Evolutionary conservation across 2,797 vertebrate genomes (phyloP), one percentile per base, ranked within the genome.

Genomic region (Poliocrania exsul): DNA sequence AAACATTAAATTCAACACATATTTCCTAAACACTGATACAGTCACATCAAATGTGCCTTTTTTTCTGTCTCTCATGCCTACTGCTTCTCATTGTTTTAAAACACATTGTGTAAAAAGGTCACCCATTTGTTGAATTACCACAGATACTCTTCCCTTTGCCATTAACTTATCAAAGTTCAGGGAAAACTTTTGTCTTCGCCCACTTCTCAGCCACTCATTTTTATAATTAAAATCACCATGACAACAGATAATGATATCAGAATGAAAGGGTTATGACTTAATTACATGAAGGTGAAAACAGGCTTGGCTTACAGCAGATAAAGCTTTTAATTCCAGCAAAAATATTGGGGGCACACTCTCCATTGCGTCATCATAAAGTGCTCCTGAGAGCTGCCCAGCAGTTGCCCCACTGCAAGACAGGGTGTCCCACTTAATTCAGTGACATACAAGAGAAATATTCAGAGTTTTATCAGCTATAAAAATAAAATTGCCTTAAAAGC

Each of bases 141-240:
- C 50, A 58, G 71, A 51, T 69, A 21, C 26, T 84, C 50, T 91
- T 70, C 47, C 74, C 18, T 79, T 91, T 92, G 71, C 29, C 46
- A 71, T 70, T 77, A 83, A 46, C 65, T 91, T 81, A 20, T 74
- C 6, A 1, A 94, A 88, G 66, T 93, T 94, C 83, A 80, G 51
- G n/a, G 37, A 70, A 94, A 93, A 91, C 73, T 89, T 93, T 75
- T 84, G 67, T 82, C 65, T 65, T 97, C 7, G 1, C 80, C 77
- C 77, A 81, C 89, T 86, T 62, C 65, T 57, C 80, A 84, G 51
- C 54, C 70, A 84, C 75, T 86, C 58, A 54, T 71, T 91, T 93
- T 94, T 86, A 46, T 88, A 79, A 91, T 91, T 90, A 91, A 90
- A 86, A 80, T 94, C 53, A 61, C 95, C 92, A 95, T 94, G 93